phyloP scores from a whole-genome alignment of 2,113 vertebrate species.

The Penelope pileata region DNA sequence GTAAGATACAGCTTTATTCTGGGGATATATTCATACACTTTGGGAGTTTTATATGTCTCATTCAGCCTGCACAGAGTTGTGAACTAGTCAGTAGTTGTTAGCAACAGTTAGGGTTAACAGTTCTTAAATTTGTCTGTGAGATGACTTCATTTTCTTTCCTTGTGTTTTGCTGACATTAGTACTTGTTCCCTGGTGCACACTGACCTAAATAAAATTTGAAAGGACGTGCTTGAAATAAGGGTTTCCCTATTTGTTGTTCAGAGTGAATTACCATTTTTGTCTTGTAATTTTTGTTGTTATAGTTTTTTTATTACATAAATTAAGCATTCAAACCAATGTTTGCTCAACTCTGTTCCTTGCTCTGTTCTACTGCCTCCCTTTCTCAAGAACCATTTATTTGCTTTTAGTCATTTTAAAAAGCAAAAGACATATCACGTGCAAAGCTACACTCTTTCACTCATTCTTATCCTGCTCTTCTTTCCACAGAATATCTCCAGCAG shows the following conservation, averaged over 20 bases:
- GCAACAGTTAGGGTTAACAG: not conserved
- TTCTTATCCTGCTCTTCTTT: not conserved
- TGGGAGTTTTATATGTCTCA: not conserved
- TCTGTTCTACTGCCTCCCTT: not conserved
- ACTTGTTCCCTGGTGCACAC: not conserved
- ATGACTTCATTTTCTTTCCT: not conserved
- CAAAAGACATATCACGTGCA: not conserved
- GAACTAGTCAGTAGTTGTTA: not conserved
- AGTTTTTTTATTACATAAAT: not conserved
- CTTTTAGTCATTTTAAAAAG: not conserved
- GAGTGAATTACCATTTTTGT: not conserved
- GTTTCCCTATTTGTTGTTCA: not conserved
- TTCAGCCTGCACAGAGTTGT: not conserved
- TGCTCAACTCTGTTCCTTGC: not conserved
- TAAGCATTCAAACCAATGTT: not conserved
- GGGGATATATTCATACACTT: not conserved
- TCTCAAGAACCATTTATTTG: not conserved
- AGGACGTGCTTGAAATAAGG: not conserved
- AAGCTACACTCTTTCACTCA: not conserved
- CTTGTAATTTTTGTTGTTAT: not conserved
- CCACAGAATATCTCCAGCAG: not conserved
- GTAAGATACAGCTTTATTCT: not conserved
- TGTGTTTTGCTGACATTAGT: not conserved
- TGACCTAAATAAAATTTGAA: slow-evolving; percentile 19
- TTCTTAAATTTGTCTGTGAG: not conserved